phyloP scores from a whole-genome alignment of 2,888 invertebrate species.

The Chrysolina haemoptera region DNA sequence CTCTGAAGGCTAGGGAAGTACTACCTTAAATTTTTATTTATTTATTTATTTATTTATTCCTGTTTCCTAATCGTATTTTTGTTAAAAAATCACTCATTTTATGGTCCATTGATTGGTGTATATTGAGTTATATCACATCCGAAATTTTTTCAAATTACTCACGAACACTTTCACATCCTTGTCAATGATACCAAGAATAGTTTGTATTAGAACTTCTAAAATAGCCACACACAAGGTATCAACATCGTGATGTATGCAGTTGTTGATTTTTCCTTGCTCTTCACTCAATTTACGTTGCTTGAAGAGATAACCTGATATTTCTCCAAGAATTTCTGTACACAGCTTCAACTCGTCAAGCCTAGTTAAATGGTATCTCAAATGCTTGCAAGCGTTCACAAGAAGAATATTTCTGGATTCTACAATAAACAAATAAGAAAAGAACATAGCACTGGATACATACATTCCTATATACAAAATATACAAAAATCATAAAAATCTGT shows the following conservation, averaged over 20 bases:
- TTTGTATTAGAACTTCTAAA: slow-evolving; percentile 88
- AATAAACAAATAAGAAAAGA: slow-evolving; percentile 49
- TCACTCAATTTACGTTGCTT: slow-evolving; percentile 70
- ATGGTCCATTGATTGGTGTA: too few species aligned
- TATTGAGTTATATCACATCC: neutral
- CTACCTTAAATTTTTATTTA: too few species aligned
- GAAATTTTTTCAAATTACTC: slow-evolving; percentile 50
- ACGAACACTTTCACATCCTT: slow-evolving; percentile 76
- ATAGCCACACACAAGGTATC: slow-evolving; percentile 87
- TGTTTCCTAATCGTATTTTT: too few species aligned
- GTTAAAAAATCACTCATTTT: too few species aligned
- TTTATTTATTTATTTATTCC: too few species aligned
- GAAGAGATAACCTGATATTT: slow-evolving; percentile 81
- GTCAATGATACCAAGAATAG: slow-evolving; percentile 86
- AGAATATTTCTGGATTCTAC: slow-evolving; percentile 89
- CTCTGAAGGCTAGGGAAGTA: too few species aligned
- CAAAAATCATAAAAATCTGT: too few species aligned
- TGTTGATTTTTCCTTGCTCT: slow-evolving; percentile 74
- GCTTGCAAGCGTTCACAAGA: slow-evolving; percentile 87
- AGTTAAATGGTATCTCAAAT: slow-evolving; percentile 86
- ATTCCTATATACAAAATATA: too few species aligned
- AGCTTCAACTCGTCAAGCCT: slow-evolving; percentile 86
- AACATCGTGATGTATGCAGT: slow-evolving; percentile 82
- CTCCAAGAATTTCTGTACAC: slow-evolving; percentile 90
- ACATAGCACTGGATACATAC: too few species aligned